Conservation (phyloP, 2,888 invertebrate genomes). For the Aelia acuminata region DNA sequence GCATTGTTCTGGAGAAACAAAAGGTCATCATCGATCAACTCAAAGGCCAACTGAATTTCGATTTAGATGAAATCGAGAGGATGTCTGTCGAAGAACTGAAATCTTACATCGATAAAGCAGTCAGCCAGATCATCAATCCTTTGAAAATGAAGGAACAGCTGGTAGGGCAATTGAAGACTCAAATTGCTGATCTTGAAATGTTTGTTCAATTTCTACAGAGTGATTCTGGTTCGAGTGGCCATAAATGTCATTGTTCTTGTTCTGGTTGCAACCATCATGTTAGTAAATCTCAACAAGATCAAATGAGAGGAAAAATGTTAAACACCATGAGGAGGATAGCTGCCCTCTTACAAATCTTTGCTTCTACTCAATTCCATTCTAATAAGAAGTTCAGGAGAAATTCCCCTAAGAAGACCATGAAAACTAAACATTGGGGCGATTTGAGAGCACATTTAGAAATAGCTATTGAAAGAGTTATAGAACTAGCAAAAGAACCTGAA, state of each 20-base stretch:
- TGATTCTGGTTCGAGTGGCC: constrained; percentile 58
- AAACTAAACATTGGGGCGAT: constrained; percentile 96
- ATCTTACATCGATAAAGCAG: constrained; percentile 90
- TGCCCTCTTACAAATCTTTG: constrained; percentile 91
- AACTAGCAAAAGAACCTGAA: constrained; percentile 71
- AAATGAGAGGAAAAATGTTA: constrained; percentile 74
- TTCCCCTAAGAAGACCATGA: constrained; percentile 85
- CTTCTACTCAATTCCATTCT: constrained; percentile 91
- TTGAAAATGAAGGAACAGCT: constrained; percentile 96
- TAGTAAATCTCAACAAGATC: constrained; percentile 60
- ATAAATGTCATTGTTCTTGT: constrained; percentile 63
- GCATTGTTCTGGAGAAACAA: constrained; percentile 88
- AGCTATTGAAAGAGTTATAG: constrained; percentile 80
- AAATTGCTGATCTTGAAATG: constrained; percentile 96
- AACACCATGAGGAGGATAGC: constrained; percentile 90
- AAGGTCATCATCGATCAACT: constrained; percentile 91
- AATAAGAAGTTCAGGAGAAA: constrained; percentile 80
- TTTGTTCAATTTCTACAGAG: constrained; percentile 96
- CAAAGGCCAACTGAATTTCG: constrained; percentile 86
- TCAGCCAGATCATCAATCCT: constrained; percentile 88
- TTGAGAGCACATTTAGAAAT: constrained; percentile 93
- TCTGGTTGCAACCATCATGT: constrained; percentile 61
- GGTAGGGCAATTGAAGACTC: constrained; percentile 94
- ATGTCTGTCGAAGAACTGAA: constrained; percentile 87
- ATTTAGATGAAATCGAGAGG: constrained; percentile 83